Conservation (phyloP, 2,113 vertebrate genomes). For the Paramisgurnus dabryanus region DNA sequence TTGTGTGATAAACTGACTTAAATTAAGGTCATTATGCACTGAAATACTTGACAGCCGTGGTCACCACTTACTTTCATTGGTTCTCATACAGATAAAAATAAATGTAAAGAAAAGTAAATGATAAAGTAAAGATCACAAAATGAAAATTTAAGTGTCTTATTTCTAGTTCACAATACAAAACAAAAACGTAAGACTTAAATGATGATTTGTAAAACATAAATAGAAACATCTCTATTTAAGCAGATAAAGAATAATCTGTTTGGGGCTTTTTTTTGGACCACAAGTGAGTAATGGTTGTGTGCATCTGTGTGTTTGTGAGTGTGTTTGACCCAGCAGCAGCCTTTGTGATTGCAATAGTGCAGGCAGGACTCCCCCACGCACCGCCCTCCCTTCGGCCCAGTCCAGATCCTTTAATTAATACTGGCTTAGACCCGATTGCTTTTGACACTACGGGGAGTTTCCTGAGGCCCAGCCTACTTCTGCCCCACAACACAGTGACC, state of each 20-base stretch:
- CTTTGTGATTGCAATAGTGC: conserved; percentile 24
- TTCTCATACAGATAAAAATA: too few species aligned
- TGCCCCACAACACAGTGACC: conserved; percentile 57
- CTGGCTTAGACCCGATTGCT: conserved; percentile 79
- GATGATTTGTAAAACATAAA: background rate
- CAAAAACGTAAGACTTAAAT: too few species aligned
- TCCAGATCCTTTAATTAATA: conserved; percentile 80
- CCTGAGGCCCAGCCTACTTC: conserved; percentile 70
- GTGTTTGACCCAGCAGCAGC: conserved; percentile 25
- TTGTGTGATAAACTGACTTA: background rate
- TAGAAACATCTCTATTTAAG: background rate
- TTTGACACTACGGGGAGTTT: conserved; percentile 78
- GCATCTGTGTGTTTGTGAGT: background rate
- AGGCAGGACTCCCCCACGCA: conserved; percentile 16
- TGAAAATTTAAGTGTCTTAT: too few species aligned
- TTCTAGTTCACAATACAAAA: too few species aligned
- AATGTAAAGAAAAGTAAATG: too few species aligned
- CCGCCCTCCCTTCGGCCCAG: conserved; percentile 52
- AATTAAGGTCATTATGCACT: background rate
- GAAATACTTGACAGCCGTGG: background rate
- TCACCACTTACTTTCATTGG: background rate
- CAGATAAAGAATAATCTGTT: background rate
- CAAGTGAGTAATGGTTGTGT: background rate
- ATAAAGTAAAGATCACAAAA: too few species aligned
- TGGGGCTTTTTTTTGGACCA: background rate